Conservation (phyloP, 2,888 invertebrate genomes). For the Ectobius pallidus region DNA sequence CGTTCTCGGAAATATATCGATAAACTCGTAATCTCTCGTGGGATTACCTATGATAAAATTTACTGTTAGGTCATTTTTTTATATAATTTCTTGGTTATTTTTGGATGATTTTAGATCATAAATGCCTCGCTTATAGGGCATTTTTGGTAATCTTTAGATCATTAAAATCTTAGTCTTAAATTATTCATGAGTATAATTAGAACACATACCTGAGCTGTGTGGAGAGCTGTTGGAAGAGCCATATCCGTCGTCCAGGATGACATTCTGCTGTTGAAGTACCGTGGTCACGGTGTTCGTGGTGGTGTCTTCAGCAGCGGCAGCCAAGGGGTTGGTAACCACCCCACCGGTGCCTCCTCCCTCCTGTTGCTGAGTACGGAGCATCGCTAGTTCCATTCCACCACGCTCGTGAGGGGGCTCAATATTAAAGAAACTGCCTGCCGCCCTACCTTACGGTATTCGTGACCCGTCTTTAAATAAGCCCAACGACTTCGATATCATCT, state of each 20-base stretch:
- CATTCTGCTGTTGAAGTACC: slow-evolving; percentile 30
- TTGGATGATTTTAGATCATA: no score
- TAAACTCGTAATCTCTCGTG: no score
- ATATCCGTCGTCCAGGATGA: slow-evolving; percentile 67
- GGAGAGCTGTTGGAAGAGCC: slow-evolving; percentile 71
- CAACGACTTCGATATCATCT: no score
- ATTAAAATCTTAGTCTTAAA: no score
- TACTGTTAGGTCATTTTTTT: no score
- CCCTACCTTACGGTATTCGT: slow-evolving; percentile 7
- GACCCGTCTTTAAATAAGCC: neutral
- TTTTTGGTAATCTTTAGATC: no score
- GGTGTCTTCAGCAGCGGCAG: neutral
- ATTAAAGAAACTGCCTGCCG: neutral
- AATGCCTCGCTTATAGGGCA: no score
- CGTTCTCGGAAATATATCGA: no score
- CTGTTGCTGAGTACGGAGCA: neutral
- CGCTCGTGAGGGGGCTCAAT: neutral
- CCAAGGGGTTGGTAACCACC: neutral
- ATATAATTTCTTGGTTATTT: no score
- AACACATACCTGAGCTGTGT: slow-evolving; percentile 66
- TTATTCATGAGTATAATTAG: no score
- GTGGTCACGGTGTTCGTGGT: neutral
- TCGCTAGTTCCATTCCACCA: neutral
- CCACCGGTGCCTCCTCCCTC: neutral
- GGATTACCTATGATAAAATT: no score